A percentile compares a stretch with the other conserved stretches of the same genome.
These are phyloP conservation scores for Trichacis sp. DNA, from an alignment of 2,888 invertebrate species.

Conservation along the genomic window DNA sequence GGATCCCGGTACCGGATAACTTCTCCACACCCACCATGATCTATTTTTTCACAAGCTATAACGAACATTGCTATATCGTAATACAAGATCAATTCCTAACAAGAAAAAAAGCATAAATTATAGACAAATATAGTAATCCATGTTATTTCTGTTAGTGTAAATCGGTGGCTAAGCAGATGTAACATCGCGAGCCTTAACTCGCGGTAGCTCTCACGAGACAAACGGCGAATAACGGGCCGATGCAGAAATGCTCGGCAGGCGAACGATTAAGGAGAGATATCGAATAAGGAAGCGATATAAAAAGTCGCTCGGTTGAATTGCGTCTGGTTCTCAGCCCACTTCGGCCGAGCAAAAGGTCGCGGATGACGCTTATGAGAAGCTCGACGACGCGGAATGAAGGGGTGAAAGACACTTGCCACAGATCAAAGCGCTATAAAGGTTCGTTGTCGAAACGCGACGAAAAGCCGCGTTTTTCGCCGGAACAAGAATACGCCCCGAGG, in stretches of 20 bases:
- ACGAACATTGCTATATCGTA: no score
- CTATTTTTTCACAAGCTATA: no score
- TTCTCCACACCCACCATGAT: no score
- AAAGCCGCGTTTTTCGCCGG: conserved; percentile 52
- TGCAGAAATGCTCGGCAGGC: conserved; percentile 34
- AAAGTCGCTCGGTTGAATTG: conserved; percentile 48
- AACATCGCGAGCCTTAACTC: no score
- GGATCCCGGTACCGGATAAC: no score
- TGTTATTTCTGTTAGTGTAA: no score
- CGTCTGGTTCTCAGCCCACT: conserved; percentile 61
- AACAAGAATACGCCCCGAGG: conserved; percentile 52
- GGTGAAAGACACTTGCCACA: conserved; percentile 63
- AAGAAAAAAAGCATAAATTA: no score
- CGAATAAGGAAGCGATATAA: conserved; percentile 56
- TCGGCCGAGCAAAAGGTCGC: conserved; percentile 40
- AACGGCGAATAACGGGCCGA: conserved; percentile 39
- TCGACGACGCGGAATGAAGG: no score
- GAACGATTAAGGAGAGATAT: conserved; percentile 50
- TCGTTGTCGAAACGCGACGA: conserved; percentile 42
- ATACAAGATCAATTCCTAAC: no score
- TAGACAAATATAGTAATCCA: no score
- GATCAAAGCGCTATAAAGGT: conserved; percentile 59
- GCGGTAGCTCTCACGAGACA: conserved; percentile 40
- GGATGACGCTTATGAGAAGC: no score
- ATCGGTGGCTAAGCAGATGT: no score